Percentiles rank a stretch among this genome's conserved stretches.
Evolutionary conservation across 1,140 invertebrate genomes (phyloP).

Genomic region (Leguminivora glycinivorella): DNA sequence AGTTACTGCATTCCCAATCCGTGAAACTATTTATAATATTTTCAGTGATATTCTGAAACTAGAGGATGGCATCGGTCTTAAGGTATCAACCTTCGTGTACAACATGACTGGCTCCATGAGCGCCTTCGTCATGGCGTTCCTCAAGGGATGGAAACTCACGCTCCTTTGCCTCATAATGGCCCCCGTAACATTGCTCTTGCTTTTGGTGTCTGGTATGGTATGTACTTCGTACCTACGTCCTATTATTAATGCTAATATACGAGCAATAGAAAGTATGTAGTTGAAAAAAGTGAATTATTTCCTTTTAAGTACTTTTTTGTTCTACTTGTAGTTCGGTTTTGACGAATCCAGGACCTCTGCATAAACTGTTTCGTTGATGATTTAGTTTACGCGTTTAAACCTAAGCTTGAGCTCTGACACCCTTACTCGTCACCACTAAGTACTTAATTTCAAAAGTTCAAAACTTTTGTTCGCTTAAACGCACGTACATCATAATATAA

Average conservation of each 20-base stretch:
- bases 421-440: too few relatives aligned
- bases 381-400: too few relatives aligned
- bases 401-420: too few relatives aligned
- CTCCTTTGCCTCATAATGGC: slow-evolving; percentile 86
- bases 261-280: too few relatives aligned
- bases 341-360: too few relatives aligned
- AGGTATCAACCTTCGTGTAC: slow-evolving; percentile 88
- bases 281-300: too few relatives aligned
- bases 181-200: slow-evolving; percentile 83
- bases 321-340: too few relatives aligned
- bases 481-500: too few relatives aligned
- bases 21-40: slow-evolving; percentile 48
- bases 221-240: slow-evolving; percentile 14
- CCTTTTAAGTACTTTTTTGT: too few relatives aligned
- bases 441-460: too few relatives aligned
- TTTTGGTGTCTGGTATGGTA: slow-evolving; percentile 62
- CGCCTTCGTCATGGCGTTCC: slow-evolving; percentile 84
- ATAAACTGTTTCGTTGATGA: too few relatives aligned
- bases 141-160: slow-evolving; percentile 89
- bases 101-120: slow-evolving; percentile 82
- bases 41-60: slow-evolving; percentile 91
- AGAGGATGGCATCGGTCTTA: slow-evolving; percentile 92
- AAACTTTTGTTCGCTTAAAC: too few relatives aligned
- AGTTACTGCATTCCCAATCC: background rate
- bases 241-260: background rate